Base-by-base conservation (phyloP, 2,113 vertebrate genomes). In the Salvelinus sp. region DNA sequence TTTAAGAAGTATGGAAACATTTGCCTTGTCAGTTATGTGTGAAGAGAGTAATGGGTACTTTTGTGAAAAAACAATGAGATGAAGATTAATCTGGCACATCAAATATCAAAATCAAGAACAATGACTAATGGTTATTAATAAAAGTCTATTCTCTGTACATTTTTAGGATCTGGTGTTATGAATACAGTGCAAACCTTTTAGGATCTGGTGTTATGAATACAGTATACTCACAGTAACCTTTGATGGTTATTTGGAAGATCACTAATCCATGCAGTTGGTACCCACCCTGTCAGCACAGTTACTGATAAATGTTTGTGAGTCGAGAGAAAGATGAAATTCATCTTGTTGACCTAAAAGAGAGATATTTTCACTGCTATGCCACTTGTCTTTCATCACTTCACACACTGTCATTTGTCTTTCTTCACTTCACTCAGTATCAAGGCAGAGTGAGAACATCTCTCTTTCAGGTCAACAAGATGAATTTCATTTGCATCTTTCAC, bases 221-320 rank as follows among this genome's bases (percentile, higher is more conserved):
- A 9, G 58, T 22, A 62, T 62, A 74, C 28, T 75, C 60, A 22
- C 27, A 22, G 22, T 27, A 69, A 66, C 0, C n/a, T 48, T n/a
- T 77, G 44, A 81, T 44, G 6, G 73, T 16, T 27, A 75, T 66
- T n/a, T 48, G 38, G 3, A 73, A 69, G 48, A 69, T n/a, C 33
- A 66, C 7, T 70, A 77, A 13, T 72, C 57, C 23, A 73, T n/a
- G 82, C 3, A 71, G 22, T 66, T 69, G 58, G 58, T 62, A 33
- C 62, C 69, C 6, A 50, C 54, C 22, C 66, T 33, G 12, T 68
- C 66, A 18, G 10, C 72, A 82, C 64, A 68, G 27, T 38, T 22
- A 38, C 44, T 47, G 48, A 72, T 63, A 74, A 20, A 6, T 58
- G 14, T 68, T 20, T 63, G 14, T 68, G 69, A 62, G 10, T 79